Conservation (phyloP, 2,797 vertebrate genomes). For the Pantherophis alleghaniensis region DNA sequence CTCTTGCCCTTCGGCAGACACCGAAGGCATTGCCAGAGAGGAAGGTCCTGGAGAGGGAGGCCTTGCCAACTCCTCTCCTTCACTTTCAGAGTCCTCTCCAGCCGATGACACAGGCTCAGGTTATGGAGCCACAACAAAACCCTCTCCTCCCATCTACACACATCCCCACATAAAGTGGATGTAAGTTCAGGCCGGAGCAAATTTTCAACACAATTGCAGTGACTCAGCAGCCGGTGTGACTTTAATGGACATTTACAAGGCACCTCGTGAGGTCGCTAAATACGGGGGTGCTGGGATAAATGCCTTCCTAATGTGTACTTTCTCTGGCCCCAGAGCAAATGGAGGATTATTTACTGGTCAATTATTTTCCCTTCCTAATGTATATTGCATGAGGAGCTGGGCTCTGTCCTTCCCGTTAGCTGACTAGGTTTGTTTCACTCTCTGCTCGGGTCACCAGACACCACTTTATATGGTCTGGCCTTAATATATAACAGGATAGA, state of each 20-base stretch:
- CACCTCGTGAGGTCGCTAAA: slow-evolving; percentile 52
- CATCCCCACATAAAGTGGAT: background rate
- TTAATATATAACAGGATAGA: too few relatives aligned
- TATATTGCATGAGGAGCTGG: slow-evolving; percentile 35
- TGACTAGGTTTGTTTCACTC: slow-evolving; percentile 27
- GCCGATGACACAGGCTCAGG: too few relatives aligned
- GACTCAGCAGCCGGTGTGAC: slow-evolving; percentile 33
- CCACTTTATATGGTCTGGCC: background rate
- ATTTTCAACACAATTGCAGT: background rate
- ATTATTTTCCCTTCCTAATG: slow-evolving; percentile 22
- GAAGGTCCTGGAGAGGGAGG: too few relatives aligned
- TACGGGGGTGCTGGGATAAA: slow-evolving; percentile 40
- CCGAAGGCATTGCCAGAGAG: too few relatives aligned
- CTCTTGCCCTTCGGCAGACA: too few relatives aligned
- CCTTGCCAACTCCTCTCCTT: too few relatives aligned
- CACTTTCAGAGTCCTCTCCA: too few relatives aligned
- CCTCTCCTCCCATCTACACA: too few relatives aligned
- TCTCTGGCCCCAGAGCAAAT: slow-evolving; percentile 40
- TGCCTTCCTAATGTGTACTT: slow-evolving; percentile 48
- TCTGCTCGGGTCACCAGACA: slow-evolving; percentile 3
- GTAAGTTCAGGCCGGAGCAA: background rate
- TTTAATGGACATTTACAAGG: slow-evolving; percentile 55
- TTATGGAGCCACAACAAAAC: too few relatives aligned
- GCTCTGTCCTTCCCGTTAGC: slow-evolving; percentile 46
- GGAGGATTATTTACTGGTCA: slow-evolving; percentile 35